These are phyloP conservation scores for Pocillopora damicornis DNA, from an alignment of 64 coral and sea anemone genomes.

Conservation along the genomic window DNA sequence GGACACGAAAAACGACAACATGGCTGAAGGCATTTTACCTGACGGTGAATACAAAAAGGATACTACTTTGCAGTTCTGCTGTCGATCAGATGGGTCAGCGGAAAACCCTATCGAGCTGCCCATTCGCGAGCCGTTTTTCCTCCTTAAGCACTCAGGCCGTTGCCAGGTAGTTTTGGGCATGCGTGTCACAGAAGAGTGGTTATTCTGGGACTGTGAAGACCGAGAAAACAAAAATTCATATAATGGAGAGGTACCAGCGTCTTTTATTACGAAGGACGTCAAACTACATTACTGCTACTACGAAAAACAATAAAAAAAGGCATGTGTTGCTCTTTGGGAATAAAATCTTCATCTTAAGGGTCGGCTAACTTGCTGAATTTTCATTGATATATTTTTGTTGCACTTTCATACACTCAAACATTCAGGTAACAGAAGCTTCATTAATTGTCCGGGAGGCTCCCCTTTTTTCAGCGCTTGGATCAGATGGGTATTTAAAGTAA, in stretches of 20 bases:
- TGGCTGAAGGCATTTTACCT: conserved; percentile 33
- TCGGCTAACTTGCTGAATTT: too few relatives aligned
- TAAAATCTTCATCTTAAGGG: too few relatives aligned
- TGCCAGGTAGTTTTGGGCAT: conserved; percentile 62
- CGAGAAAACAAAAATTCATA: conserved; percentile 2
- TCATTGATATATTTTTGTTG: too few relatives aligned
- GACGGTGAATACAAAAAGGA: conserved; percentile 57
- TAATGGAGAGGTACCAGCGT: background rate
- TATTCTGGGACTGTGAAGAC: conserved; percentile 39
- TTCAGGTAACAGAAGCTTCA: too few relatives aligned
- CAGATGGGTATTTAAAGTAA: too few relatives aligned
- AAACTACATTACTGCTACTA: conserved; percentile 30
- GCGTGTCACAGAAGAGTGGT: conserved; percentile 18
- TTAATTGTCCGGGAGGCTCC: too few relatives aligned
- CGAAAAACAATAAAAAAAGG: background rate
- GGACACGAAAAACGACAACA: conserved; percentile 29
- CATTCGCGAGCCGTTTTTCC: conserved; percentile 63
- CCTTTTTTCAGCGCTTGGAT: too few relatives aligned
- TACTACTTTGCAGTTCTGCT: conserved; percentile 68
- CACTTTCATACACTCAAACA: too few relatives aligned
- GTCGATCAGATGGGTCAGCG: conserved; percentile 41
- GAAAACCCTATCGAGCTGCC: conserved; percentile 64
- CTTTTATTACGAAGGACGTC: conserved; percentile 11
- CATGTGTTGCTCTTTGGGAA: too few relatives aligned
- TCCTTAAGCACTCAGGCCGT: conserved; percentile 44